These are phyloP conservation scores for Hirtodrosophila histrioides DNA, from an alignment of 2,888 invertebrate genomes.

Conservation along the genomic window DNA sequence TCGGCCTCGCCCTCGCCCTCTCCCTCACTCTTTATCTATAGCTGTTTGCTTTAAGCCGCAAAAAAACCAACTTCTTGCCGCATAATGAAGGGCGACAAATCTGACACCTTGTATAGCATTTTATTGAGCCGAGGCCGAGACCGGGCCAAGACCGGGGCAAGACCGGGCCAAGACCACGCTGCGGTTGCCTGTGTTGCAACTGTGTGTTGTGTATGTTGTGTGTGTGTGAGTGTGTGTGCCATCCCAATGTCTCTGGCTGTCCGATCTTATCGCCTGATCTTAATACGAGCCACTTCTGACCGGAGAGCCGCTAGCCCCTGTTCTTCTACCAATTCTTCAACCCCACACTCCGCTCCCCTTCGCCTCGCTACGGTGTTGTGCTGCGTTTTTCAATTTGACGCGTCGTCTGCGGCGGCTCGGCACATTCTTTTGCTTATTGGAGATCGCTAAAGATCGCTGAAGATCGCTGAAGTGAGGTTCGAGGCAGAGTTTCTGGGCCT, in stretches of 20 bases:
- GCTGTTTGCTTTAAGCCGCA: slow-evolving; percentile 63
- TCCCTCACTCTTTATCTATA: slow-evolving; percentile 6
- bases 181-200: slow-evolving; percentile 25
- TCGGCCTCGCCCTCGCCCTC: not conserved
- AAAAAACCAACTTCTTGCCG: slow-evolving; percentile 61
- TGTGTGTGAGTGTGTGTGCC: slow-evolving; percentile 31
- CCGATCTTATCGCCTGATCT: slow-evolving; percentile 83
- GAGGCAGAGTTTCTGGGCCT: not conserved
- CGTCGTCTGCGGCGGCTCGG: slow-evolving; percentile 48
- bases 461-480: no score
- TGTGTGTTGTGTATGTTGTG: slow-evolving; percentile 2
- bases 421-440: slow-evolving; percentile 76
- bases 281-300: slow-evolving; percentile 79
- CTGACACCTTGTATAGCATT: slow-evolving; percentile 84
- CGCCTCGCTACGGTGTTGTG: slow-evolving; percentile 3
- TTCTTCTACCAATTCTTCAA: not conserved
- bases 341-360: not conserved
- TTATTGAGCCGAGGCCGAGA: slow-evolving; percentile 74
- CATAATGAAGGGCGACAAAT: slow-evolving; percentile 84
- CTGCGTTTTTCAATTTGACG: slow-evolving; percentile 73
- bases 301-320: slow-evolving; percentile 32
- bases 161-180: slow-evolving; percentile 40
- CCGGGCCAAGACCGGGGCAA: slow-evolving; percentile 32
- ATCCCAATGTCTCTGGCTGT: slow-evolving; percentile 60
- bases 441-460: slow-evolving; percentile 39